Conservation (phyloP, 2,797 vertebrate species). For the Setipinna tenuifilis region DNA sequence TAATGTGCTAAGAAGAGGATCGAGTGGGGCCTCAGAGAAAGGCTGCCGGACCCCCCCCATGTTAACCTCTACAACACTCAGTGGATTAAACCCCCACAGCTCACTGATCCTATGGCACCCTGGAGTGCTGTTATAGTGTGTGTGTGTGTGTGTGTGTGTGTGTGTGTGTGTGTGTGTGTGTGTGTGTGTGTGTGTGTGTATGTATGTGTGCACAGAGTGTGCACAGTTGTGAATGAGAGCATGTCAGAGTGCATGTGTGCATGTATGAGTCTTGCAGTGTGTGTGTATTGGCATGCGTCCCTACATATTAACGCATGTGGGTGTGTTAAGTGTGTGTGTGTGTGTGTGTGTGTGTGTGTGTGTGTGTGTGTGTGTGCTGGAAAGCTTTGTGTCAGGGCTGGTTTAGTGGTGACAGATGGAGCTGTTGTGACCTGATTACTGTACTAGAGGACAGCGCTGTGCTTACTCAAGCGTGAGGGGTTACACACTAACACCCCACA, state of each 20-base stretch:
- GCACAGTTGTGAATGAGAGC: background rate
- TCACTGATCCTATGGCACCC: background rate
- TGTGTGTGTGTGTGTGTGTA: slow-evolving; percentile 10
- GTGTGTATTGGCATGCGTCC: background rate
- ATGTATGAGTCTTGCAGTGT: background rate
- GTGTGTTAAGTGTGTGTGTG: background rate
- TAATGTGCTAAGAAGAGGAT: background rate
- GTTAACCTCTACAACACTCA: background rate
- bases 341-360: slow-evolving; percentile 14
- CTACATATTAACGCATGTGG: background rate
- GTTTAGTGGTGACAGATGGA: slow-evolving; percentile 63
- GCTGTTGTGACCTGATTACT: slow-evolving; percentile 67
- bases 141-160: background rate
- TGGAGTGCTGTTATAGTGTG: background rate
- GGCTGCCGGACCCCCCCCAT: background rate
- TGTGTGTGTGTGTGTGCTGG: background rate
- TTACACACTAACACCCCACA: background rate
- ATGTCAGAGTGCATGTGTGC: background rate
- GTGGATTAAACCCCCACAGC: background rate
- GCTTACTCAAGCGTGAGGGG: background rate
- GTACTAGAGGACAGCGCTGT: slow-evolving; percentile 51
- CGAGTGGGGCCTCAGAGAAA: background rate
- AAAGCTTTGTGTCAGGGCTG: background rate
- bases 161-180: background rate
- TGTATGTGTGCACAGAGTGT: slow-evolving; percentile 30